Evolutionary conservation across 2,888 invertebrate species (phyloP).

Genomic region (Hirtodrosophila histrioides): DNA sequence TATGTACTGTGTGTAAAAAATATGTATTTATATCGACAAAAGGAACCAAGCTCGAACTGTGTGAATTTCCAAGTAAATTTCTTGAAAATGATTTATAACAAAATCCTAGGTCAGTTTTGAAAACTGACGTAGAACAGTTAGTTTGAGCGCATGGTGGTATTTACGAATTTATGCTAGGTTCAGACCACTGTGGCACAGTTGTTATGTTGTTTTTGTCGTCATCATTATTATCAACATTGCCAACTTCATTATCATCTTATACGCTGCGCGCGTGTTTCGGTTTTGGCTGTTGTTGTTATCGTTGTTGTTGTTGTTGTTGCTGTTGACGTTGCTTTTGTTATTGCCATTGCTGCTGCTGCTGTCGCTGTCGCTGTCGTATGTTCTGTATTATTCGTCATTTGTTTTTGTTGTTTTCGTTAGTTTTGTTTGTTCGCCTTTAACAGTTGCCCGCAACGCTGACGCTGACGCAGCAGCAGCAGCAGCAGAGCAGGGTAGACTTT

Average conservation of each 20-base stretch:
- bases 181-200: slow-evolving; percentile 58
- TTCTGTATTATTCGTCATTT: slow-evolving; percentile 67
- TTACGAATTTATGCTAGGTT: neutral
- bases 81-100: too few relatives aligned
- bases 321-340: slow-evolving; percentile 42
- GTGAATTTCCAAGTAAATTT: too few relatives aligned
- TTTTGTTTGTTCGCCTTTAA: slow-evolving; percentile 67
- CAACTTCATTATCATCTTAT: slow-evolving; percentile 67
- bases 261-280: slow-evolving; percentile 73
- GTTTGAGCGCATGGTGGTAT: neutral
- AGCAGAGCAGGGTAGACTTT: slow-evolving; percentile 32
- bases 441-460: slow-evolving; percentile 60
- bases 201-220: slow-evolving; percentile 74
- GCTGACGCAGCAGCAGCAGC: slow-evolving; percentile 50
- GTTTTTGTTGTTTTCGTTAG: slow-evolving; percentile 70
- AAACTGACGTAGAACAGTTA: neutral
- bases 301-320: slow-evolving; percentile 40
- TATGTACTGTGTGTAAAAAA: too few relatives aligned
- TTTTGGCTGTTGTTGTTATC: slow-evolving; percentile 52
- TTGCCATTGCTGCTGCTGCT: slow-evolving; percentile 41
- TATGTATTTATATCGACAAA: too few relatives aligned
- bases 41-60: too few relatives aligned
- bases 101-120: too few relatives aligned
- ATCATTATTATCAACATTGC: slow-evolving; percentile 73
- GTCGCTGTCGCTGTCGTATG: slow-evolving; percentile 57